Base-by-base conservation (phyloP, 35 echinoderm and acorn worm species). In the Apostichopus californicus region DNA sequence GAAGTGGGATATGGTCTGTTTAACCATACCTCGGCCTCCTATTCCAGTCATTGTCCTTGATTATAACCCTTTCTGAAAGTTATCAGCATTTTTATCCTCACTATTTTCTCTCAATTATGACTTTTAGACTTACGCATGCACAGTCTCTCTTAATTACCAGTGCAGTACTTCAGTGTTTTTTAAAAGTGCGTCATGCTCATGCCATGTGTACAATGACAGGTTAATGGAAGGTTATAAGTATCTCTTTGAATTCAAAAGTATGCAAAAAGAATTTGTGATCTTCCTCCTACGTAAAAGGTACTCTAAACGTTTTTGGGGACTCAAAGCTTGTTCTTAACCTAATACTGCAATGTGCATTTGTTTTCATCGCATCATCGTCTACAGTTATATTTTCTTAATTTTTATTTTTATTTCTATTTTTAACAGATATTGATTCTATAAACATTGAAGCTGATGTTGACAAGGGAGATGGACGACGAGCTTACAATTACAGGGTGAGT, bases 401-500 rank as follows among this genome's bases (percentile, higher is more conserved):
- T 28, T 72, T 72, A 72, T 72, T 72, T 72, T 77, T 21, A 77
- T 77, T 77, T 77, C 5, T 0, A 77, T 23, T 89, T 3, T 25
- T 52, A 34, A 34, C 86, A 89, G 86, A 89, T 17, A 89, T 89
- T 20, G 86, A 89, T 73, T 89, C 61, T 21, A 89, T 89, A 22
- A 89, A 89, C 23, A 89, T 89, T 53, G 86, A 89, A 57, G 86
- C 86, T 52, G 86, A 61, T 18, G 86, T 89, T 3, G 86, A 68
- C 57, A 68, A 73, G 25, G 22, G 86, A 72, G 86, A 89, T 54
- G 86, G 86, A 73, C 53, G 86, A 25, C 53, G 86, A 72, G 86
- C 86, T n/a, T 89, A 89, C 68, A 89, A 89, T 57, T 89, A 89
- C 28, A 89, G 86, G 86, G 86, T 89, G 22, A 89, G 86, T 63